These are phyloP conservation scores for Meiosimyza decipiens DNA, from an alignment of 2,888 invertebrate species.

Conservation along the genomic window DNA sequence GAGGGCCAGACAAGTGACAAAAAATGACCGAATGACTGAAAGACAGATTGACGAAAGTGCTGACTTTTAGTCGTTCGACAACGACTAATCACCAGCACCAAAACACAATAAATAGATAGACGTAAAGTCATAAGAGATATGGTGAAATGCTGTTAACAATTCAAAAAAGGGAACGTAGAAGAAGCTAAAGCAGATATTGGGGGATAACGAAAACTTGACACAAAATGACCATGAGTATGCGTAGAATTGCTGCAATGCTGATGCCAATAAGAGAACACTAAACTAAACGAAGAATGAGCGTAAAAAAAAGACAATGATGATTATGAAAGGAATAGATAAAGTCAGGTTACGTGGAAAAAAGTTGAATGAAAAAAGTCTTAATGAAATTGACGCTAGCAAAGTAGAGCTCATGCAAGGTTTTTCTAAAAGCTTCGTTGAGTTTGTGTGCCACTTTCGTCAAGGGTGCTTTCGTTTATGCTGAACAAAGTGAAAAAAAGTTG, in stretches of 20 bases:
- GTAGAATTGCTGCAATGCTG: conserved; percentile 59
- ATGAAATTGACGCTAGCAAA: too few species aligned
- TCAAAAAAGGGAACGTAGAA: too few species aligned
- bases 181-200: not conserved
- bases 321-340: conserved; percentile 2
- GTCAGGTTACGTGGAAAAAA: not conserved
- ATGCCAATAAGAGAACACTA: conserved; percentile 41
- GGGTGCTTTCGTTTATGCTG: too few species aligned
- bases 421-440: too few species aligned
- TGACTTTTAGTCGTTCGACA: not conserved
- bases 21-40: conserved; percentile 7
- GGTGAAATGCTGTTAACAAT: too few species aligned
- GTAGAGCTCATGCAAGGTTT: too few species aligned
- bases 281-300: conserved; percentile 35
- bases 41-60: conserved; percentile 1
- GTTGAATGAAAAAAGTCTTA: not conserved
- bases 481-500: too few species aligned
- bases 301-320: conserved; percentile 40
- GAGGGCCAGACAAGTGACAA: conserved; percentile 44
- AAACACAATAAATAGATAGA: too few species aligned
- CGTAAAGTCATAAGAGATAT: too few species aligned
- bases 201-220: not conserved
- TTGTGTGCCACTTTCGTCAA: too few species aligned
- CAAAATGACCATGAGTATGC: conserved; percentile 39
- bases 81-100: too few species aligned